Conservation (phyloP, 2,888 invertebrate species). For the Cylindroiulus punctatus region DNA sequence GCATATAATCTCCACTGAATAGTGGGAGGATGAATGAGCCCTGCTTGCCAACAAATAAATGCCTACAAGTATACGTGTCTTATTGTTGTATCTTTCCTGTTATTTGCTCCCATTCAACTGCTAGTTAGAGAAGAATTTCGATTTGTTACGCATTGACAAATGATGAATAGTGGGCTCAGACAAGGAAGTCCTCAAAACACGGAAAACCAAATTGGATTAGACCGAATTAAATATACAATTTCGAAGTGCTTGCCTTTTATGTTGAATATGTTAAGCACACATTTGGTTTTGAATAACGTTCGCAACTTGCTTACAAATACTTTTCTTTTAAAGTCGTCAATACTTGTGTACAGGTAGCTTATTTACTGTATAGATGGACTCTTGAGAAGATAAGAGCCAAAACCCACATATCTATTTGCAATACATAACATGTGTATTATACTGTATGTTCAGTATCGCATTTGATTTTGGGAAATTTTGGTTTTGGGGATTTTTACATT, state of each 20-base stretch:
- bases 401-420: not conserved
- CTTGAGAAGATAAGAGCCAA: not conserved
- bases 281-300: conserved; percentile 29
- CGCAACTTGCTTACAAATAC: not conserved
- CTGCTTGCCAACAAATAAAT: not conserved
- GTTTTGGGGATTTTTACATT: no score
- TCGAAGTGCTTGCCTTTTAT: not conserved
- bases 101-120: conserved; percentile 23
- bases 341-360: no score
- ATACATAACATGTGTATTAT: not conserved
- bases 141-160: conserved; percentile 38
- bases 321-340: not conserved
- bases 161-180: conserved; percentile 31
- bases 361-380: not conserved
- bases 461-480: no score
- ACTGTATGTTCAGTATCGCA: no score
- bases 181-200: conserved; percentile 24
- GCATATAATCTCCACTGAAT: conserved; percentile 14
- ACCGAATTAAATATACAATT: conserved; percentile 27
- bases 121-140: conserved; percentile 33
- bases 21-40: not conserved
- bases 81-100: conserved; percentile 23
- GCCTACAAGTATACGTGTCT: not conserved
- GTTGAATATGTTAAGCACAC: not conserved
- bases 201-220: conserved; percentile 31